Percentiles rank a stretch among this genome's conserved stretches.
phyloP scores from a whole-genome alignment of 2,113 vertebrate genomes.

The Balaeniceps rex region DNA sequence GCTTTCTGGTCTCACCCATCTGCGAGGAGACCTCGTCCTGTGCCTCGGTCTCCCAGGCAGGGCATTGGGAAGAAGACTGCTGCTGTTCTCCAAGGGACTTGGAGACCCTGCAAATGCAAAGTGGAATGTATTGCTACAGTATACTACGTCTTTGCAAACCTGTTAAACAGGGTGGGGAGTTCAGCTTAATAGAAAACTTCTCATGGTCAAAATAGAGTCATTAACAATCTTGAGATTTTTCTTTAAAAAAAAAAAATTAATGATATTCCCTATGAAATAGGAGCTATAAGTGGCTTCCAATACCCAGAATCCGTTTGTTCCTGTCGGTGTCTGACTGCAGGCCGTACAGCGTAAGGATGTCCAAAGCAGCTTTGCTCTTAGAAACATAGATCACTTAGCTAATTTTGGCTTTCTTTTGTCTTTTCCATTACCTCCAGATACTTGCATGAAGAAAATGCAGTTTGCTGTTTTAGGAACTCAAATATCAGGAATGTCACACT shows the following conservation, averaged over 20 bases:
- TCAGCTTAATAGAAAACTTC: neutral
- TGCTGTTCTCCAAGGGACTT: neutral
- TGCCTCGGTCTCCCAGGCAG: neutral
- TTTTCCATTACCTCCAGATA: neutral
- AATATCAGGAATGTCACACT: neutral
- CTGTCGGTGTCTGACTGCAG: neutral
- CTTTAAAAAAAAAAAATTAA: neutral
- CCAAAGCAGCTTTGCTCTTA: neutral
- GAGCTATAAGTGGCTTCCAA: neutral
- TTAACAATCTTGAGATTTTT: neutral
- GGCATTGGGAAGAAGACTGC: neutral
- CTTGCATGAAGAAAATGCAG: neutral
- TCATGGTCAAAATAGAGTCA: neutral
- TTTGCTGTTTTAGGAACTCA: neutral
- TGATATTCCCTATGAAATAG: neutral
- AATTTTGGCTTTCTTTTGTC: neutral
- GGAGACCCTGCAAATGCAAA: accelerated
- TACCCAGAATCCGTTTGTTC: neutral
- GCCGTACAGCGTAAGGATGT: neutral
- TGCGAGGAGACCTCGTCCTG: neutral
- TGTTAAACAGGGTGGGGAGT: neutral
- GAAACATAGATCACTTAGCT: neutral
- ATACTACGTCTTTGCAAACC: neutral
- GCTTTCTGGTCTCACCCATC: neutral
- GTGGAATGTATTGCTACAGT: neutral